These are phyloP conservation scores for Dasypus novemcinctus DNA, from an alignment of 2,113 vertebrate species.

Conservation along the genomic window DNA sequence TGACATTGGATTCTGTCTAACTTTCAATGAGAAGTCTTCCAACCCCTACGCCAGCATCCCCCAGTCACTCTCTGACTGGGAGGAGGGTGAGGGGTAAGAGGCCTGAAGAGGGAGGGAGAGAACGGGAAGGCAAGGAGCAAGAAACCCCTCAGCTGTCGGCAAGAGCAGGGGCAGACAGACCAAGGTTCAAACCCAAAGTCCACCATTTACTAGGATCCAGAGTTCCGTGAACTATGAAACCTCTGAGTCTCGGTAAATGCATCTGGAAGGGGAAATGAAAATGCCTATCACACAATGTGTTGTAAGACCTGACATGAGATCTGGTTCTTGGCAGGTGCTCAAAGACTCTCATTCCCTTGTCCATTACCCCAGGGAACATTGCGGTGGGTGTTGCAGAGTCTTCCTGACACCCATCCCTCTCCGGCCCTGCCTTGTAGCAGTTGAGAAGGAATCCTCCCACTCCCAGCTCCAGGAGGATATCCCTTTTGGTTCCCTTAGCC, in stretches of 20 bases:
- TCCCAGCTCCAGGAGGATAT: background rate
- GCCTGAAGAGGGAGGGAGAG: background rate
- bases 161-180: background rate
- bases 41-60: no score
- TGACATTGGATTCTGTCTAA: background rate
- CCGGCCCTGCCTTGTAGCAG: background rate
- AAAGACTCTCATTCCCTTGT: background rate
- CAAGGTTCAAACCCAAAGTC: background rate
- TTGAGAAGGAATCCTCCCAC: background rate
- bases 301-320: background rate
- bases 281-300: no score
- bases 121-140: background rate
- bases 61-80: background rate
- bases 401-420: rapidly evolving
- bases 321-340: background rate
- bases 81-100: background rate
- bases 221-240: background rate
- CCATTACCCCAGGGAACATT: background rate
- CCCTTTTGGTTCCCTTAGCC: no score
- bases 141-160: background rate
- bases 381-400: background rate
- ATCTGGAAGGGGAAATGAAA: background rate
- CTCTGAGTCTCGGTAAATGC: background rate
- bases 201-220: background rate
- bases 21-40: background rate